phyloP scores from a whole-genome alignment of 2,113 vertebrate species.

The Eptesicus fuscus region DNA sequence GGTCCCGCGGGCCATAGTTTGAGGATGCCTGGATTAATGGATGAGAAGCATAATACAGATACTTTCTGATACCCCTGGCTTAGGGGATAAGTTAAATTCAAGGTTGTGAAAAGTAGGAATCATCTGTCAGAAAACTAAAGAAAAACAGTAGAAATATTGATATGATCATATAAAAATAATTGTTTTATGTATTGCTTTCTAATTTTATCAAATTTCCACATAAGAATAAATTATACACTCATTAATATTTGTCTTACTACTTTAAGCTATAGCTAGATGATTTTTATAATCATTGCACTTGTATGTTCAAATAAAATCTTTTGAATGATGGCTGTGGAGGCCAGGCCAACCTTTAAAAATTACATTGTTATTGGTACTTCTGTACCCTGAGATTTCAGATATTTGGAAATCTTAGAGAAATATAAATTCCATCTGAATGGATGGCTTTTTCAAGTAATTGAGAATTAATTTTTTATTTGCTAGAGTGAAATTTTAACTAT shows the following conservation, averaged over 20 bases:
- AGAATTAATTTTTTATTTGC: slow-evolving; percentile 2
- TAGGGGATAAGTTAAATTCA: slow-evolving; percentile 16
- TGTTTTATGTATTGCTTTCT: neutral
- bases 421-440: neutral
- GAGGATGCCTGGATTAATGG: neutral
- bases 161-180: neutral
- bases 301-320: neutral
- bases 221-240: neutral
- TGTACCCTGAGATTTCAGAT: neutral
- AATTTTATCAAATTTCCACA: neutral
- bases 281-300: slow-evolving; percentile 24
- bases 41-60: neutral
- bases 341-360: neutral
- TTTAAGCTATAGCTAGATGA: neutral
- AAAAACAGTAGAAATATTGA: neutral
- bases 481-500: neutral
- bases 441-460: neutral
- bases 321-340: neutral
- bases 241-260: neutral
- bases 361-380: neutral
- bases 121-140: neutral
- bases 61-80: neutral
- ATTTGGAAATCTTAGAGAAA: neutral
- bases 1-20: too few species aligned
- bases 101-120: neutral